Percentiles rank a stretch among this genome's conserved stretches.
Evolutionary conservation across 2,113 vertebrate species (phyloP).

Genomic region (Acanthisitta chloris): DNA sequence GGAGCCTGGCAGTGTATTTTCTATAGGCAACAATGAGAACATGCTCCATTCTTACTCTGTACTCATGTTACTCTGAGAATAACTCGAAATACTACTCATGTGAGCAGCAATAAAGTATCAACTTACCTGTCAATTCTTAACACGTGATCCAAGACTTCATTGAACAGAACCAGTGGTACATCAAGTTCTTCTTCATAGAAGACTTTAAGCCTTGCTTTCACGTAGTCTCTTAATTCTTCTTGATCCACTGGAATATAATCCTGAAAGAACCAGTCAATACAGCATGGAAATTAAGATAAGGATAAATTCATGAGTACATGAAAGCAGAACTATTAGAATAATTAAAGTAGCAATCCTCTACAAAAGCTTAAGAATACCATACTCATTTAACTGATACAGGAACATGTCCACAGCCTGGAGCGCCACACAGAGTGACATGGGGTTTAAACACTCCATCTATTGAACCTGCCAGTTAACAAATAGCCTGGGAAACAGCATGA

Average conservation of each 20-base stretch:
- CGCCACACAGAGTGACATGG: accelerated
- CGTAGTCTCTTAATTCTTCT: conserved; percentile 95
- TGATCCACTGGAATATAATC: conserved; percentile 99
- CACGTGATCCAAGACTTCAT: conserved; percentile 96
- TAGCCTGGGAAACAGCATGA: not conserved
- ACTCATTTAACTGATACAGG: not conserved
- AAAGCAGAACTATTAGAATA: not conserved
- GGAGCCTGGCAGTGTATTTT: not conserved
- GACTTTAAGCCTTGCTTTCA: conserved; percentile 97
- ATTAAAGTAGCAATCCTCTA: not conserved
- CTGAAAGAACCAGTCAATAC: conserved; percentile 62
- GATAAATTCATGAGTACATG: not conserved
- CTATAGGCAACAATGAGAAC: not conserved
- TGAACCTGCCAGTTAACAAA: not conserved
- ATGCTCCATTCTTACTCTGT: not conserved
- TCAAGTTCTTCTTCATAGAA: conserved; percentile 98
- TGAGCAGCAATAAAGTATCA: not conserved
- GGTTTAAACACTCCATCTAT: not conserved
- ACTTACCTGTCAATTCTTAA: conserved; percentile 92
- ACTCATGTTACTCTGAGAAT: not conserved
- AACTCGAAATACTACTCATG: not conserved
- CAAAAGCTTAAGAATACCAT: not conserved
- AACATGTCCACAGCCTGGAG: not conserved
- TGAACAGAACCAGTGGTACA: conserved; percentile 95
- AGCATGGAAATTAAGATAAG: not conserved